These are phyloP conservation scores for Cheirogaleus major DNA, from an alignment of 2,797 vertebrate species.

Conservation along the genomic window DNA sequence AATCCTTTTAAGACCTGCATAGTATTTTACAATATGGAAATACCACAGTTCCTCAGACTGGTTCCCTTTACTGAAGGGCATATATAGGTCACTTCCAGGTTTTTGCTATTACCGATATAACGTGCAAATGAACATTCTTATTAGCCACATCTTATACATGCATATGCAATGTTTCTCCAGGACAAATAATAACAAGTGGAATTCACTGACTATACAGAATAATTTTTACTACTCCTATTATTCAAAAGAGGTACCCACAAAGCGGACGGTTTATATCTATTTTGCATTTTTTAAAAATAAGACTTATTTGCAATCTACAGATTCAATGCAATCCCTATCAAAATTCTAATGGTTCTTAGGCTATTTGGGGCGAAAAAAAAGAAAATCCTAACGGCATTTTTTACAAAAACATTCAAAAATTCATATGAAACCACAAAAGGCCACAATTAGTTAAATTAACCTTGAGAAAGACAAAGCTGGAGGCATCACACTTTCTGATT, in stretches of 20 bases:
- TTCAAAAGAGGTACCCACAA: constrained; percentile 28
- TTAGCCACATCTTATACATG: background rate
- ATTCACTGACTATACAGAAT: background rate
- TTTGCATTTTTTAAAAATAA: background rate
- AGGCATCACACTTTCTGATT: background rate
- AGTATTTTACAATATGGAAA: constrained; percentile 30
- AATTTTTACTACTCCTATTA: background rate
- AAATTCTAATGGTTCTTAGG: background rate
- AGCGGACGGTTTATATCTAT: background rate
- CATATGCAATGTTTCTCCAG: background rate
- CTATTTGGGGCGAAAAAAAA: too few species aligned
- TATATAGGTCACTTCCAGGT: background rate
- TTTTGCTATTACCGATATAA: constrained; percentile 8
- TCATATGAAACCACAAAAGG: background rate
- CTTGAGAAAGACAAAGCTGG: background rate
- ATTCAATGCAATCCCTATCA: background rate
- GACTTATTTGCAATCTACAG: background rate
- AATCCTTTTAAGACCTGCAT: background rate
- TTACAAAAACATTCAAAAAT: background rate
- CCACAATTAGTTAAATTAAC: background rate
- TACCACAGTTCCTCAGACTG: background rate
- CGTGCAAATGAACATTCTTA: background rate
- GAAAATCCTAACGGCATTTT: background rate
- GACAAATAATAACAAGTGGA: background rate
- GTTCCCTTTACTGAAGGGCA: background rate